Conservation (phyloP, 2,888 invertebrate genomes). For the Unio delphinus region DNA sequence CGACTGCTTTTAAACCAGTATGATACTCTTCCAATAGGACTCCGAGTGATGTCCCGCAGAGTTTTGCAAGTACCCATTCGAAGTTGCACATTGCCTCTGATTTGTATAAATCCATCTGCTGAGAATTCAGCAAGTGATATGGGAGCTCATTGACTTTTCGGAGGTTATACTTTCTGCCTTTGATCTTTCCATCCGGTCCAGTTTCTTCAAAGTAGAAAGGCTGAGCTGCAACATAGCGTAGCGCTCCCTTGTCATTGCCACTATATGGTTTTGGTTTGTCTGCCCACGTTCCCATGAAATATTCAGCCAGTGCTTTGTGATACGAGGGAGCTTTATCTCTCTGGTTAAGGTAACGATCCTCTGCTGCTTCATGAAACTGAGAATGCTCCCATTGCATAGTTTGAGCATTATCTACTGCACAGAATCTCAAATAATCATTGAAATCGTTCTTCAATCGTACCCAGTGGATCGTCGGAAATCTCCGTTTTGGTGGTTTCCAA, state of each 20-base stretch:
- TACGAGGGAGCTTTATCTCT: constrained; percentile 67
- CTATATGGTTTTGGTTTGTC: constrained; percentile 55
- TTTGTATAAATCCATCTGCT: constrained; percentile 74
- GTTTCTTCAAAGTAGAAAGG: constrained; percentile 50
- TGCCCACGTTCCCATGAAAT: constrained; percentile 65
- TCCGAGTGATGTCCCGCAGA: constrained; percentile 83
- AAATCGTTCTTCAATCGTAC: constrained; percentile 55
- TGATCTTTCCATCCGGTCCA: constrained; percentile 33
- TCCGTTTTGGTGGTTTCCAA: constrained; percentile 44
- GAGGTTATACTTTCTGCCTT: constrained; percentile 77
- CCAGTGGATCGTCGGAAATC: constrained; percentile 64
- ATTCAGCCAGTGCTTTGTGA: constrained; percentile 67
- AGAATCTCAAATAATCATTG: constrained; percentile 45
- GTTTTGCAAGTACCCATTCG: constrained; percentile 85
- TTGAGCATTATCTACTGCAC: constrained; percentile 48
- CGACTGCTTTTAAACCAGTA: constrained; percentile 67
- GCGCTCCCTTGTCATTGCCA: constrained; percentile 49
- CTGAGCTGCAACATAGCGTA: constrained; percentile 52
- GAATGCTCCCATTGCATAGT: constrained; percentile 79
- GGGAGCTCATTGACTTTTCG: constrained; percentile 88
- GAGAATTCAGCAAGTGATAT: constrained; percentile 80
- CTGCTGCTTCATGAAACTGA: constrained; percentile 78
- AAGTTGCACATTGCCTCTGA: constrained; percentile 82
- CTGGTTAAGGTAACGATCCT: constrained; percentile 75
- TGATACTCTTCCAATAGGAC: constrained; percentile 85